These are phyloP conservation scores for Setipinna tenuifilis DNA, from an alignment of 2,797 vertebrate species.

Conservation along the genomic window DNA sequence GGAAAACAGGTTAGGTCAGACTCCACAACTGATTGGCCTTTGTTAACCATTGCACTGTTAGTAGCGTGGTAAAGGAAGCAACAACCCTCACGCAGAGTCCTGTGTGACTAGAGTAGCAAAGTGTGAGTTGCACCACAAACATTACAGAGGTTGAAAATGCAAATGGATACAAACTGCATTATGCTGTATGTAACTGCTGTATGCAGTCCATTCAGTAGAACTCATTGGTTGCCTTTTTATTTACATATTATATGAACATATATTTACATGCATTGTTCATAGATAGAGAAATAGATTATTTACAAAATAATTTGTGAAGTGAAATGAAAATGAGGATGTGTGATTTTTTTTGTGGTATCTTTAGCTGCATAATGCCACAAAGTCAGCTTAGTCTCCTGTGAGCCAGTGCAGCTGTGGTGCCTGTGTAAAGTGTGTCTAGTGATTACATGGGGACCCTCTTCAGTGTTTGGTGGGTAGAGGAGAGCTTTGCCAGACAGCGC, in stretches of 20 bases:
- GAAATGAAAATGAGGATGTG: too few species aligned
- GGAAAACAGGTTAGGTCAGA: conserved; percentile 13
- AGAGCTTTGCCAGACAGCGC: not conserved
- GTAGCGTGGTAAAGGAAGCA: not conserved
- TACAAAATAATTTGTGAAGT: too few species aligned
- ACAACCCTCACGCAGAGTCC: not conserved
- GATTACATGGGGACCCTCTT: not conserved
- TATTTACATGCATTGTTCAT: not conserved
- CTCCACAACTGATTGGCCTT: not conserved
- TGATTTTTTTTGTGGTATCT: too few species aligned
- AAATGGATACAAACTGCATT: not conserved
- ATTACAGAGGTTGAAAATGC: not conserved
- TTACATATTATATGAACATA: too few species aligned
- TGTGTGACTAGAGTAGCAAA: not conserved
- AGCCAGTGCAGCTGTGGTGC: not conserved
- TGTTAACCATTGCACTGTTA: not conserved
- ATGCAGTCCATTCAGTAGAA: too few species aligned
- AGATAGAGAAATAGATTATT: not conserved
- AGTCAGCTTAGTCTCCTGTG: not conserved
- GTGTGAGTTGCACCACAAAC: not conserved
- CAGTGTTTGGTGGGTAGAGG: not conserved
- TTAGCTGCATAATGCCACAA: too few species aligned
- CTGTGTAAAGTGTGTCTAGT: not conserved
- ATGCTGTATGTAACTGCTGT: not conserved
- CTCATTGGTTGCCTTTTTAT: too few species aligned